A percentile compares a stretch with the other conserved stretches of the same genome.
Conservation (phyloP, 2,797 vertebrate species). For the Coregonus ussuriensis region DNA sequence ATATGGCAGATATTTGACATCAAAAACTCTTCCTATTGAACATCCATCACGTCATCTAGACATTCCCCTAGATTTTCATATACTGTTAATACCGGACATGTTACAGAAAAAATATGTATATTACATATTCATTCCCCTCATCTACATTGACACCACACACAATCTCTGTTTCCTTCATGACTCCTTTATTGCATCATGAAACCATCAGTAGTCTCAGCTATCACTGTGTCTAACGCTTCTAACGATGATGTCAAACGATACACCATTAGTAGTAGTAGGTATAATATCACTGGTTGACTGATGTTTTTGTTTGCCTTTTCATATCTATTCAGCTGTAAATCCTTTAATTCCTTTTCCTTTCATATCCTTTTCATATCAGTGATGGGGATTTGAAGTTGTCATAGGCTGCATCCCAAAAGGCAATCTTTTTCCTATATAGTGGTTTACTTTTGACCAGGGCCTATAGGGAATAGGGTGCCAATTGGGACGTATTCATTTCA, state of each 20-base stretch:
- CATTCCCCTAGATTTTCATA: background rate
- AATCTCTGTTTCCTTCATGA: slow-evolving; percentile 19
- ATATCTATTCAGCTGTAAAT: slow-evolving; percentile 21
- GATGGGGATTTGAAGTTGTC: slow-evolving; percentile 4
- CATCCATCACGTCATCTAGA: slow-evolving; percentile 32
- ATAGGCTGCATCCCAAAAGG: too few relatives aligned
- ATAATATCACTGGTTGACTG: too few relatives aligned
- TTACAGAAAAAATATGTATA: background rate
- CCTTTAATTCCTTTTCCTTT: background rate
- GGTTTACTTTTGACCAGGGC: background rate
- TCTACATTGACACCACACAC: background rate
- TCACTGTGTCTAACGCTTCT: slow-evolving; percentile 24
- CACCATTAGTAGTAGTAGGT: too few relatives aligned
- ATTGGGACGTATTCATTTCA: slow-evolving; percentile 5
- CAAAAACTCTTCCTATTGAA: too few relatives aligned
- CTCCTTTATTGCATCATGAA: slow-evolving; percentile 9
- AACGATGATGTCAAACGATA: slow-evolving; percentile 35
- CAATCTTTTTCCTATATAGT: too few relatives aligned
- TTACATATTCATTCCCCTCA: background rate
- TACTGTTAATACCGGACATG: background rate
- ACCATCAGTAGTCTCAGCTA: background rate
- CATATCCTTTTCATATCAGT: slow-evolving; percentile 25
- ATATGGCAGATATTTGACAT: background rate
- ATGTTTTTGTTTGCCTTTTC: slow-evolving; percentile 13
- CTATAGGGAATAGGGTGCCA: background rate